A percentile compares a stretch with the other conserved stretches of the same genome.
These are phyloP conservation scores for Natator depressus DNA, from an alignment of 2,113 vertebrate species.

Conservation along the genomic window DNA sequence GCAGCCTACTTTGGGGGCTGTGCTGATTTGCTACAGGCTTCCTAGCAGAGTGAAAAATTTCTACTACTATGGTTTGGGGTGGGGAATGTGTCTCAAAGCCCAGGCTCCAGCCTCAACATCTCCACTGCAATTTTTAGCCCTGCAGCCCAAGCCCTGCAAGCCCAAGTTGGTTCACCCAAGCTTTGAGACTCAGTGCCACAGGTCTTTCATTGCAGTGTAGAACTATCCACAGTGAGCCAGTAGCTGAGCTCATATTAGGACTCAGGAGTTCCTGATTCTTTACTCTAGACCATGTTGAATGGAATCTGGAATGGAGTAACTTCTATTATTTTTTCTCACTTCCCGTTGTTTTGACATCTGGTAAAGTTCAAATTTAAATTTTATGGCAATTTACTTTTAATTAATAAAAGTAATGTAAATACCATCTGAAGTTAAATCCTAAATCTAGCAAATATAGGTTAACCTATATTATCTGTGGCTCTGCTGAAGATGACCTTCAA, in stretches of 20 bases:
- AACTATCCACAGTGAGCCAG: background rate
- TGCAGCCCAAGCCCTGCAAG: background rate
- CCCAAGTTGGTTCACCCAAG: background rate
- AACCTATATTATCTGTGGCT: background rate
- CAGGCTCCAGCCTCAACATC: background rate
- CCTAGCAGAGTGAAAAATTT: background rate
- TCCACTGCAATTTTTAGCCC: background rate
- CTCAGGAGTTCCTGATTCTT: background rate
- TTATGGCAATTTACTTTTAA: background rate
- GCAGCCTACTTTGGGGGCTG: background rate
- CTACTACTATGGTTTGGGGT: background rate
- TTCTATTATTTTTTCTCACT: background rate
- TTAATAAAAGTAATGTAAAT: background rate
- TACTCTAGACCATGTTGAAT: background rate
- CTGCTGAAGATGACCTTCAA: background rate
- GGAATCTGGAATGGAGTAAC: background rate
- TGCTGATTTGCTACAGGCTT: background rate
- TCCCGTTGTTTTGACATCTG: background rate
- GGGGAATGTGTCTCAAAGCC: background rate
- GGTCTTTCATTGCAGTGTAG: background rate
- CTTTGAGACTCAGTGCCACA: background rate
- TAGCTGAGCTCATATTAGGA: background rate
- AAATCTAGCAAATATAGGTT: background rate
- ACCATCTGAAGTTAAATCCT: background rate
- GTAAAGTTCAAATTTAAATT: background rate